Evolutionary conservation across 1,140 invertebrate species (phyloP), one percentile per base, ranked within the genome.

Genomic region (Subanguina moxae): DNA sequence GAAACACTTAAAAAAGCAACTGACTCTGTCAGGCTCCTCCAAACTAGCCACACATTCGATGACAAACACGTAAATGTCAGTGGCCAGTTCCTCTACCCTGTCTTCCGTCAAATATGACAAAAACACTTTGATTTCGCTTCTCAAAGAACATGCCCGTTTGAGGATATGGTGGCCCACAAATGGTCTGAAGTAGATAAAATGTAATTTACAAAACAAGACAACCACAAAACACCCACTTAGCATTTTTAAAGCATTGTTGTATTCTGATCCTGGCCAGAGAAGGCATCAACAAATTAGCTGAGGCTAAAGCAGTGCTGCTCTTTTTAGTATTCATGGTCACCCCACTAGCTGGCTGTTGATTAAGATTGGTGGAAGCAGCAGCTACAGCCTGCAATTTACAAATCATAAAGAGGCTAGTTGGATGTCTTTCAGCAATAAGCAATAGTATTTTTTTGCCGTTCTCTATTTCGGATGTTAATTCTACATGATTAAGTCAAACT

Each of bases 201-300:
- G 32, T 23, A 8, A 27, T 61, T 46, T 58, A 11, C 17, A 17
- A 52, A 57, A 68, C 28, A 38, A 7, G 11, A 3, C 32, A 38
- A 38, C 32, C 32, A 38, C 3, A 38, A 38, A 38, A 38, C 15
- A 64, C 79, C 43, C 28, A 80, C 78, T 82, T 80, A 43, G 78
- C 78, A 46, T 70, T 68, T 25, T 80, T 74, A 57, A 68, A 80
- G 38, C 78, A 74, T 38, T 80, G 78, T 61, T 80, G 78, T 61
- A 80, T 82, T 11, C 78, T 65, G n/a, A 80, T 58, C 45, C 78
- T 68, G 23, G 76, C 74, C 17, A 80, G 56, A 17, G 80, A 65
- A 1, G 78, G 80, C 42, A 80, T 68, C n/a, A 43, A 23, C n/a
- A 58, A 32, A 15, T 48, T 28, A 19, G 46, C 13, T 28, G 67